Evolutionary conservation across 2,797 vertebrate species (phyloP).

Genomic region (Propithecus perrieri): DNA sequence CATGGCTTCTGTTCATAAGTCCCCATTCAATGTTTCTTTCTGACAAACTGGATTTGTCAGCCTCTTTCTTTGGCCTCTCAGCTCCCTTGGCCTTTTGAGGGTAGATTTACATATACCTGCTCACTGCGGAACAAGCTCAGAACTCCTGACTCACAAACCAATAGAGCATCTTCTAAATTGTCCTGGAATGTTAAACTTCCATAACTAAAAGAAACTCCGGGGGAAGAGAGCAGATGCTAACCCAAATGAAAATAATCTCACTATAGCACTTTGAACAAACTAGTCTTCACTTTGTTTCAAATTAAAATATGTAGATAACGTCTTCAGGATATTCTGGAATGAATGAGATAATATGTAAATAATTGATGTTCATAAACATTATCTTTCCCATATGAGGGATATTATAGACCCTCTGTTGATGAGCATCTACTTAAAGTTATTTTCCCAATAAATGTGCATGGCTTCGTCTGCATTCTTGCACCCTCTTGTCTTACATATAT

Average conservation of each 20-base stretch:
- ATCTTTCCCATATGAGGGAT: slow-evolving; percentile 7
- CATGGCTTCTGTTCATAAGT: neutral
- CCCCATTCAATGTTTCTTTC: neutral
- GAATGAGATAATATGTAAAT: slow-evolving; percentile 42
- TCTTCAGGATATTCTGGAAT: slow-evolving; percentile 11
- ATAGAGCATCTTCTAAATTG: neutral
- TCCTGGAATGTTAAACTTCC: slow-evolving; percentile 32
- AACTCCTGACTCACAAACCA: neutral
- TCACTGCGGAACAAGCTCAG: neutral
- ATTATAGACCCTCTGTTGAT: neutral
- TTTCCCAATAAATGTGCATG: slow-evolving; percentile 42
- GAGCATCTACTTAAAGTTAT: neutral
- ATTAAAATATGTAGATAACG: slow-evolving; percentile 49
- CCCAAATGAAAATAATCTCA: slow-evolving; percentile 53
- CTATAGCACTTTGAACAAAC: slow-evolving; percentile 20
- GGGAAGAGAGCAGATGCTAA: slow-evolving; percentile 56
- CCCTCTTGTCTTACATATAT: neutral
- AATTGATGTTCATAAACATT: slow-evolving; percentile 17
- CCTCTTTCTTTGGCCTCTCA: neutral
- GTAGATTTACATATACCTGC: neutral
- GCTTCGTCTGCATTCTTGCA: slow-evolving; percentile 1
- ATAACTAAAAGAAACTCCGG: slow-evolving; percentile 56
- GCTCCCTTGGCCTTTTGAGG: neutral
- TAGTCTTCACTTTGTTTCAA: slow-evolving; percentile 48
- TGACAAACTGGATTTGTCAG: neutral